Base-by-base conservation (phyloP, 2,888 invertebrate genomes). In the Lamellibrachia satsuma region DNA sequence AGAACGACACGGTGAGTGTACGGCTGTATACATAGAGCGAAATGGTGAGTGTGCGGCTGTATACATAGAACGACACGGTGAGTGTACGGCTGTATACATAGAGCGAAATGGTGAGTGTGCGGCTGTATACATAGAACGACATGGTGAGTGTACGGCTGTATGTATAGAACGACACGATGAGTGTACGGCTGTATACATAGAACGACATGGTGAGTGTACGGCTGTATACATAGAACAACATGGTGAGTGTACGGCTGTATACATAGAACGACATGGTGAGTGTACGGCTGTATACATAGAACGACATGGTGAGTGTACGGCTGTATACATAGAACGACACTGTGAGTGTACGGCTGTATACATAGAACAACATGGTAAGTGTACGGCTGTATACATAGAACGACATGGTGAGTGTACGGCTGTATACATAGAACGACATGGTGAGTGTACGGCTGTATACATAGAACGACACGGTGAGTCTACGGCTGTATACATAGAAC, bases 401-500 rank as follows among this genome's bases (percentile, higher is more conserved):
- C 95, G 96, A 90, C 95, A 94, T 27, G 93, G 94, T 92, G 52
- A 92, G 93, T 93, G 7, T 22, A 39, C 39, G 39, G 98, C 98
- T 22, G 96, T 97, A 93, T 95, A 96, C 75, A 96, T 96, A 93
- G 95, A 96, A 92, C 95, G 96, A 90, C 95, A 94, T 27, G 93
- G 94, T 92, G 52, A 92, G 93, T 93, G 7, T 22, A 1, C 39
- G 39, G 98, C 98, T 22, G 96, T 97, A 93, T 95, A 96, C 75
- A 96, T 96, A 93, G 95, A 96, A 92, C 95, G 96, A 90, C 95
- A 94, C 27, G 93, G 94, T 92, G 52, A 92, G 93, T 93, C 0
- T 22, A 1, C 39, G 39, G 98, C 98, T 22, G 96, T 97, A 93
- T 95, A 96, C 75, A 96, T 96, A 93, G 95, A 96, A 92, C 95